Evolutionary conservation across 23 tunicate genomes (phyloP).

Genomic region (Pegea sp.): DNA sequence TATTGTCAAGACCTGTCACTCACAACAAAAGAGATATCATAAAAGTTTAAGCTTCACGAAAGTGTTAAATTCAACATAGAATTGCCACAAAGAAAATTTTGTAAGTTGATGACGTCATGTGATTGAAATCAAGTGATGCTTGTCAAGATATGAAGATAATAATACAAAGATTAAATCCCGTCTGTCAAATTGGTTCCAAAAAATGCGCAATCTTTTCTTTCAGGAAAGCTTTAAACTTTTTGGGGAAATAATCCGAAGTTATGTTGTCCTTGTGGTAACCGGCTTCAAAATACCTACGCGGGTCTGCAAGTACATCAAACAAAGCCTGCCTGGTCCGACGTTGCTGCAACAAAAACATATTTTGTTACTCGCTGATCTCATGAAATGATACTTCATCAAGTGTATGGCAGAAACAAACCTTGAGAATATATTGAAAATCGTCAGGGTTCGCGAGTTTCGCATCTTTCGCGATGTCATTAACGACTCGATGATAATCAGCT

Average conservation of each 20-base stretch:
- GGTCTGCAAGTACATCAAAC: neutral
- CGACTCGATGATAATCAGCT: constrained; percentile 43
- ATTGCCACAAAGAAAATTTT: too few species aligned
- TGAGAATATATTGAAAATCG: constrained; percentile 42
- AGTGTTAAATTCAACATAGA: too few species aligned
- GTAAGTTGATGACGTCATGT: too few species aligned
- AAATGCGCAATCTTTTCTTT: neutral
- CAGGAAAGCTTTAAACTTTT: neutral
- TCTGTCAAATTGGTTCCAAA: too few species aligned
- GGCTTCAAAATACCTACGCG: neutral
- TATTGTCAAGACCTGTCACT: too few species aligned
- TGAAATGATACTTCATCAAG: too few species aligned
- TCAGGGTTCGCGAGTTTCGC: constrained; percentile 11
- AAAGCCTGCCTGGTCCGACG: constrained; percentile 1
- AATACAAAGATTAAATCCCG: too few species aligned
- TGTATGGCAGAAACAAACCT: constrained; percentile 30
- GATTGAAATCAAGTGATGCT: too few species aligned
- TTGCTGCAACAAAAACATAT: neutral
- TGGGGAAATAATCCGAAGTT: neutral
- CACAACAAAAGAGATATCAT: too few species aligned
- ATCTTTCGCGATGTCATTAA: constrained; percentile 39
- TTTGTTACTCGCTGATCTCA: too few species aligned
- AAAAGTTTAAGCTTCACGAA: too few species aligned
- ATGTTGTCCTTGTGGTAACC: neutral
- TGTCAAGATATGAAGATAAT: too few species aligned